Conservation (phyloP, 2,113 vertebrate genomes). For the Pollimyrus isidori region DNA sequence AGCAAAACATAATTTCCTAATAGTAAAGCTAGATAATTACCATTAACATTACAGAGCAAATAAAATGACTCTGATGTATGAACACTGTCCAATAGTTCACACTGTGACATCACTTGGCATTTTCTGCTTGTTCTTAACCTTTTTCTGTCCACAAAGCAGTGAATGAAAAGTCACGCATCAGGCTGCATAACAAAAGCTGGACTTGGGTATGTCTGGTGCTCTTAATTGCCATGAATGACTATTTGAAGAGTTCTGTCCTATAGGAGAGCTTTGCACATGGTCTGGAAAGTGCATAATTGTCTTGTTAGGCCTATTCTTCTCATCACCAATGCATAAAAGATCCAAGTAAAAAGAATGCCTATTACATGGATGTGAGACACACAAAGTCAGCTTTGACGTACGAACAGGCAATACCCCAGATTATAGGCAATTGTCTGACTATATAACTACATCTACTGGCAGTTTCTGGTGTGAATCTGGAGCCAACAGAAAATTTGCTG, state of each 20-base stretch:
- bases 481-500: background rate
- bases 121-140: too few species aligned
- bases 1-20: background rate
- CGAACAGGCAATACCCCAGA: background rate
- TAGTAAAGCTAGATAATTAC: background rate
- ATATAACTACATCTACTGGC: conserved; percentile 4
- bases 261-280: background rate
- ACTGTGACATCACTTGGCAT: background rate
- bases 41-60: background rate
- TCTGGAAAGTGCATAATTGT: background rate
- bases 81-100: background rate
- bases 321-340: background rate
- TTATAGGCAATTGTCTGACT: background rate
- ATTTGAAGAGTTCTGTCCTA: background rate
- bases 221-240: background rate
- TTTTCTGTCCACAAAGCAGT: background rate
- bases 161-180: background rate
- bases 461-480: background rate
- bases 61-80: background rate
- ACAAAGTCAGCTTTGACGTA: conserved; percentile 7
- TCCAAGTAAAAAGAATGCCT: conserved; percentile 9
- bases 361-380: background rate
- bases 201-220: background rate
- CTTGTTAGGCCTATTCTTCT: background rate
- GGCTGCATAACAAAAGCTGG: background rate